phyloP scores from a whole-genome alignment of 2,888 invertebrate species.

The Auanema freiburgensis region DNA sequence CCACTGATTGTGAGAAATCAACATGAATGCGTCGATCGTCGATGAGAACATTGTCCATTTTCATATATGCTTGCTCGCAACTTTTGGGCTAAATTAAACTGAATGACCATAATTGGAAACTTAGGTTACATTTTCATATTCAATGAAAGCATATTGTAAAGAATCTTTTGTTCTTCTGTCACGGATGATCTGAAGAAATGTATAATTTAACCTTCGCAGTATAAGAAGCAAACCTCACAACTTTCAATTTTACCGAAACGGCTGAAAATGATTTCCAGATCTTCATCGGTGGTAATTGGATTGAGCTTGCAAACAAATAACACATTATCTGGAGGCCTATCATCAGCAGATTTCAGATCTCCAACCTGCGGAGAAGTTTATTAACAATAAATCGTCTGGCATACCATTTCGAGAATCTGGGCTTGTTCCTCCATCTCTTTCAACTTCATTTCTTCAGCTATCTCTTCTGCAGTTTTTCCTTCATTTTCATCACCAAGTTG shows the following conservation, averaged over 20 bases:
- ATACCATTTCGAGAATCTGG: slow-evolving; percentile 89
- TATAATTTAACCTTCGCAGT: neutral
- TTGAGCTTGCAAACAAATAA: slow-evolving; percentile 98
- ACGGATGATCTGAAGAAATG: slow-evolving; percentile 79
- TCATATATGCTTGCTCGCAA: slow-evolving; percentile 97
- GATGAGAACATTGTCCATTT: slow-evolving; percentile 99
- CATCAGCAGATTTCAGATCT: slow-evolving; percentile 93
- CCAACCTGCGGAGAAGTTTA: too few relatives aligned
- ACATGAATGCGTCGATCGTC: slow-evolving; percentile 98
- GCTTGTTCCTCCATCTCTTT: slow-evolving; percentile 94
- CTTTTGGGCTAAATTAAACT: slow-evolving; percentile 65
- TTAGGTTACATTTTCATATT: slow-evolving; percentile 79
- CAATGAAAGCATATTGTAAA: slow-evolving; percentile 96
- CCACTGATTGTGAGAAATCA: slow-evolving; percentile 97
- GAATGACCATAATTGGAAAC: neutral
- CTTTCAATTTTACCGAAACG: slow-evolving; percentile 75
- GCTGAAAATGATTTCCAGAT: slow-evolving; percentile 90
- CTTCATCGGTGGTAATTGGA: slow-evolving; percentile 92
- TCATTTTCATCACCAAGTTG: slow-evolving; percentile 71
- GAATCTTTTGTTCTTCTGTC: slow-evolving; percentile 91
- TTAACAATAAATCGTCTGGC: neutral
- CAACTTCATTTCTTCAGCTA: slow-evolving; percentile 83
- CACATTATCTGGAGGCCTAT: slow-evolving; percentile 97
- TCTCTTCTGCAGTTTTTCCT: slow-evolving; percentile 81
- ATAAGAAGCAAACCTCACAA: slow-evolving; percentile 64